Evolutionary conservation across 1,140 invertebrate genomes (phyloP), one percentile per base, ranked within the genome.

Genomic region (Colletes gigas): DNA sequence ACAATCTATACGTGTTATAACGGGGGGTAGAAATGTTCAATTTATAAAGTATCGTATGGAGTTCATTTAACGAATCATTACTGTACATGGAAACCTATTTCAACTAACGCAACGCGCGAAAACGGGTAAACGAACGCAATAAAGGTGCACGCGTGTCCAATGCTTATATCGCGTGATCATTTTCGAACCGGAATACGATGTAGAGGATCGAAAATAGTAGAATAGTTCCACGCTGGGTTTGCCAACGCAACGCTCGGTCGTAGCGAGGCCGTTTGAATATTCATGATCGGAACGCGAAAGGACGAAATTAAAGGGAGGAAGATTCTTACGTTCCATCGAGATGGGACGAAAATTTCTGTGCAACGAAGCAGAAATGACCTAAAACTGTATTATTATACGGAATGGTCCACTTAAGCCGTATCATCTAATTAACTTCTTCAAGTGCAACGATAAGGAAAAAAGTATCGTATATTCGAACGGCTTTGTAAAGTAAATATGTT

Each of bases 141-240:
- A 67, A 67, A 75, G 21, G 59, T 6, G 3, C n/a, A 12, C 39
- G 39, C 54, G 12, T 50, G 66, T 12, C 1, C 30, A 44, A 59
- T 67, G 8, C 21, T 70, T 70, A 71, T 63, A 71, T 63, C 7
- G 67, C 17, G 47, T 17, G 54, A 71, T 71, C 62, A 78, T 78
- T 76, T 39, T 4, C n/a, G n/a, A 15, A 47, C 7, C 1, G 9
- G 63, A 66, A 47, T n/a, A 9, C 41, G 15, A 3, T 5, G 63
- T 4, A 19, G 8, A 19, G 10, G n/a, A 44, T 10, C 3, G 63
- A 3, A n/a, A 41, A 21, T n/a, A 30, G 21, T 10, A 10, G 66
- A n/a, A n/a, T n/a, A 4, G 44, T 21, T 70, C 17, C 67, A 21
- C 59, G 14, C 17, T 12, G 44, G 17, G 50, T 70, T 62, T 17